phyloP scores from a whole-genome alignment of 2,888 invertebrate genomes.

The Drosophila rubida region DNA sequence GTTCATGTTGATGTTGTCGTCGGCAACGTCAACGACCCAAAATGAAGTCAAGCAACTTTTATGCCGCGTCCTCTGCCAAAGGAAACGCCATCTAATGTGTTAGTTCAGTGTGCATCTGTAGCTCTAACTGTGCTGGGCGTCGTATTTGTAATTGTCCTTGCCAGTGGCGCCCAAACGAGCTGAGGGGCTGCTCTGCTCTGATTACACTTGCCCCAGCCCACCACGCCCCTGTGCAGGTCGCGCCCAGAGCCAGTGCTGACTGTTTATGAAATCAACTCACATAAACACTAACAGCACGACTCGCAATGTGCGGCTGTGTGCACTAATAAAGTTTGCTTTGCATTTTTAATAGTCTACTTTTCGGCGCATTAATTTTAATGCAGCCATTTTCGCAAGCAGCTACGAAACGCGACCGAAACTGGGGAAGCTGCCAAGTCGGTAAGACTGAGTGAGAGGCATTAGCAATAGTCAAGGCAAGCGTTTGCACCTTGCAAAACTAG shows the following conservation, averaged over 20 bases:
- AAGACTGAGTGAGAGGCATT: not conserved
- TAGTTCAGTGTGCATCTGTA: slow-evolving; percentile 61
- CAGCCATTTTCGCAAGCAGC: slow-evolving; percentile 26
- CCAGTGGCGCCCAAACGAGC: slow-evolving; percentile 52
- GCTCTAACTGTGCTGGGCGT: not conserved
- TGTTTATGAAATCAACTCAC: slow-evolving; percentile 47
- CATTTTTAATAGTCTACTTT: slow-evolving; percentile 75
- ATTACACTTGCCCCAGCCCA: not conserved
- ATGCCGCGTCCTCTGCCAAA: slow-evolving; percentile 64
- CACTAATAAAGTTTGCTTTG: slow-evolving; percentile 68
- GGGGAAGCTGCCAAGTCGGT: not conserved
- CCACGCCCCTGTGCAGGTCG: slow-evolving; percentile 29
- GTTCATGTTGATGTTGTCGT: slow-evolving; percentile 47
- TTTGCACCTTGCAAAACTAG: slow-evolving; percentile 10
- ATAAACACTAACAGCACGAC: slow-evolving; percentile 24
- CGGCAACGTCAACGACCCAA: slow-evolving; percentile 65
- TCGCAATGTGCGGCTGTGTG: slow-evolving; percentile 17
- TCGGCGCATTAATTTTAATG: slow-evolving; percentile 78
- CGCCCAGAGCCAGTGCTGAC: too few relatives aligned
- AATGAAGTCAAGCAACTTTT: slow-evolving; percentile 77
- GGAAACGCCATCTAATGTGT: slow-evolving; percentile 76
- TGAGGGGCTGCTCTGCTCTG: not conserved
- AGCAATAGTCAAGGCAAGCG: not conserved
- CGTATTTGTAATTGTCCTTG: slow-evolving; percentile 45
- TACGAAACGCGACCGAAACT: not conserved